A percentile compares a stretch with the other conserved stretches of the same genome.
phyloP scores from a whole-genome alignment of 2,113 vertebrate genomes.

The Hucho hucho region DNA sequence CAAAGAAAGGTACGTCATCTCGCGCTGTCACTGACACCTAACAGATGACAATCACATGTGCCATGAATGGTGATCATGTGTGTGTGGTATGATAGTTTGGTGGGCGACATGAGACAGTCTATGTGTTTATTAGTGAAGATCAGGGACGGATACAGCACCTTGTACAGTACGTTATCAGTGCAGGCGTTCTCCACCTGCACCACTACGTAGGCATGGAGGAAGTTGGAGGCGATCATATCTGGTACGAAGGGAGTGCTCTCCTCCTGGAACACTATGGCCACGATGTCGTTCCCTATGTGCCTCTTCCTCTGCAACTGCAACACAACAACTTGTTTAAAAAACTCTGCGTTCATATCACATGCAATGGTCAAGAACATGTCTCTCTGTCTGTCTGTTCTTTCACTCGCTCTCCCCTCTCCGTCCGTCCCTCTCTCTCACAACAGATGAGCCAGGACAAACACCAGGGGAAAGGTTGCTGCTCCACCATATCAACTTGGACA shows the following conservation, averaged over 20 bases:
- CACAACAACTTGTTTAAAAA: neutral
- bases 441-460: conserved; percentile 24
- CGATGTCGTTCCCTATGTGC: conserved; percentile 98
- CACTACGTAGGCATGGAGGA: conserved; percentile 92
- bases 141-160: conserved; percentile 68
- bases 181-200: conserved; percentile 85
- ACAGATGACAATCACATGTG: neutral
- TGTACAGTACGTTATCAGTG: conserved; percentile 83
- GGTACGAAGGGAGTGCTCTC: conserved; percentile 98
- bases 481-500: neutral
- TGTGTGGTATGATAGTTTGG: neutral
- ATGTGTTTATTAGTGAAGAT: neutral
- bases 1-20: conserved; percentile 94
- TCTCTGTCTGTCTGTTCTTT: neutral
- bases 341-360: neutral
- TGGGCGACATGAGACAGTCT: neutral
- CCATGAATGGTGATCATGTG: neutral
- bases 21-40: conserved; percentile 93
- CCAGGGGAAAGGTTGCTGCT: conserved; percentile 40
- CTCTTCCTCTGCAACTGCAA: conserved; percentile 92
- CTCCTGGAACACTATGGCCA: conserved; percentile 95
- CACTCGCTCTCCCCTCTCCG: neutral
- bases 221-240: conserved; percentile 98
- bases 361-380: neutral
- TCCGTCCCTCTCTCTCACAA: neutral